These are phyloP conservation scores for Thereva nobilitata DNA, from an alignment of 2,888 invertebrate species.

Conservation along the genomic window DNA sequence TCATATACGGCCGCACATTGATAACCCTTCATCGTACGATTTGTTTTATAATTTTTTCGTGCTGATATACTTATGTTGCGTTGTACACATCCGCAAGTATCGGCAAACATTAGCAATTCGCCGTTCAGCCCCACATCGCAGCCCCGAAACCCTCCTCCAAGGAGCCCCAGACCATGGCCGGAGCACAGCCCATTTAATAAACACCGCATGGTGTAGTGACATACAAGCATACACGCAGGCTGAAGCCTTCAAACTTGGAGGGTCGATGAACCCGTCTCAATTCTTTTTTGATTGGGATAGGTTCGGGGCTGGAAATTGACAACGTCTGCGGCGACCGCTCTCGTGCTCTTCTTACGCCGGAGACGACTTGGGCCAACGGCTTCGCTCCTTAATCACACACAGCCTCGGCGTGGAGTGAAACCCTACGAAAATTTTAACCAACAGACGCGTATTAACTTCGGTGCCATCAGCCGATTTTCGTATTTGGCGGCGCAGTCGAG, in stretches of 20 bases:
- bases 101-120: constrained; percentile 32
- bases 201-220: constrained; percentile 21
- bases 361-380: neutral
- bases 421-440: constrained; percentile 35
- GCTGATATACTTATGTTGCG: constrained; percentile 26
- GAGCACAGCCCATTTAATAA: constrained; percentile 12
- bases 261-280: constrained; percentile 48
- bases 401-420: constrained; percentile 23
- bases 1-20: constrained; percentile 31
- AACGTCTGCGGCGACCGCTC: constrained; percentile 23
- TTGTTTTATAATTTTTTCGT: constrained; percentile 32
- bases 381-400: constrained; percentile 20
- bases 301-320: constrained; percentile 43
- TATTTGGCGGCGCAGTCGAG: constrained; percentile 16
- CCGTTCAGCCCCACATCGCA: constrained; percentile 18
- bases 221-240: constrained; percentile 37
- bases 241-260: constrained; percentile 45
- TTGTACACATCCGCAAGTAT: constrained; percentile 34
- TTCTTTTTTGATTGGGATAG: constrained; percentile 48
- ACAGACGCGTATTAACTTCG: constrained; percentile 28
- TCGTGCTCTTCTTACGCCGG: constrained; percentile 17
- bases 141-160: neutral
- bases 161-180: neutral
- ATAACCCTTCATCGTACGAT: constrained; percentile 36
- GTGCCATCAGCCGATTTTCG: constrained; percentile 35